phyloP scores from a whole-genome alignment of 2,888 invertebrate species.

The Conomelus anceps region DNA sequence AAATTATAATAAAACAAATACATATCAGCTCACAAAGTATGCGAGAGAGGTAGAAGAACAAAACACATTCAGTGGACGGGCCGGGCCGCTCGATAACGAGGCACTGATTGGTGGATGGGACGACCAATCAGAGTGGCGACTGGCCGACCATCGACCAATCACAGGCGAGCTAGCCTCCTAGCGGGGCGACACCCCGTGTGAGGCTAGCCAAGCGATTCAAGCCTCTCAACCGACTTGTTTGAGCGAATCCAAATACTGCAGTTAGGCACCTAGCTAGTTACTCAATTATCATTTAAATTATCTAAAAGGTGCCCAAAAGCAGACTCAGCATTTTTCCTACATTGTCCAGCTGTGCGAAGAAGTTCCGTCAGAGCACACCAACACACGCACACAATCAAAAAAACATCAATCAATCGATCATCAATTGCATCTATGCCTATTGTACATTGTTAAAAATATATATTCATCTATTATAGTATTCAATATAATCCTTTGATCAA shows the following conservation, averaged over 20 bases:
- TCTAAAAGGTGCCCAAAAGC: not conserved
- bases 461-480: not conserved
- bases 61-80: slow-evolving; percentile 32
- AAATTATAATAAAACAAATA: not conserved
- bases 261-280: slow-evolving; percentile 5
- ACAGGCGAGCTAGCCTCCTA: not conserved
- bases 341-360: not conserved
- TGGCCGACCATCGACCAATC: too few species aligned
- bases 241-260: slow-evolving; percentile 25
- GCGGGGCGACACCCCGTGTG: not conserved
- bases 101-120: not conserved
- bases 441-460: not conserved
- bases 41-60: slow-evolving; percentile 28
- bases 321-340: not conserved
- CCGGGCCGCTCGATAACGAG: too few species aligned
- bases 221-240: slow-evolving; percentile 28
- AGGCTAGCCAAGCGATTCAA: slow-evolving; percentile 23
- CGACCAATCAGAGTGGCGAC: too few species aligned
- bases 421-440: not conserved
- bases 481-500: not conserved
- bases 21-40: slow-evolving; percentile 10
- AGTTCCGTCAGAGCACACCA: not conserved
- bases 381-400: too few species aligned
- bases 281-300: not conserved
- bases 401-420: not conserved